A percentile compares a stretch with the other conserved stretches of the same genome.
phyloP scores from a whole-genome alignment of 2,888 invertebrate genomes.

The Mechanitis mazaeus region DNA sequence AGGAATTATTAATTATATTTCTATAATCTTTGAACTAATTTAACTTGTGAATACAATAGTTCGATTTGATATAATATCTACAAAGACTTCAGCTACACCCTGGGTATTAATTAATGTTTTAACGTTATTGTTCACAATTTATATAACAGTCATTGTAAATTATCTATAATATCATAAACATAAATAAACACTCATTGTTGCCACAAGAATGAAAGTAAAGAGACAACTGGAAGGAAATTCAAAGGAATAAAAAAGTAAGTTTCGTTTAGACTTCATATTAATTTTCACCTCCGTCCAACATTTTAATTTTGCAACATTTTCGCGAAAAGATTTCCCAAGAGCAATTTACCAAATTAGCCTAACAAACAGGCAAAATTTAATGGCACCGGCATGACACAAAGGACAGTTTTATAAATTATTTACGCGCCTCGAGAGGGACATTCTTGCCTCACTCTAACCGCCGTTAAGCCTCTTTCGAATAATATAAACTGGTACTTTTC shows the following conservation, averaged over 20 bases:
- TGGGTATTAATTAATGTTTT: too few species aligned
- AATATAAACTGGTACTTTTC: conserved; percentile 17
- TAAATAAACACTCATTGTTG: conserved; percentile 23
- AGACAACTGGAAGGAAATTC: conserved; percentile 17
- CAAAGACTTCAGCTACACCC: too few species aligned
- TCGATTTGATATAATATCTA: too few species aligned
- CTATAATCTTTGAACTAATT: too few species aligned
- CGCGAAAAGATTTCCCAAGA: conserved; percentile 46
- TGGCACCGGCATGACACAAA: conserved; percentile 51
- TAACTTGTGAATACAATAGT: too few species aligned
- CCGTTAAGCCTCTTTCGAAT: conserved; percentile 24
- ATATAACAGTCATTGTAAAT: conserved; percentile 10
- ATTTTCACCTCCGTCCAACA: conserved; percentile 36
- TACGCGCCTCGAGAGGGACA: conserved; percentile 52
- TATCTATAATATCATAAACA: conserved; percentile 13
- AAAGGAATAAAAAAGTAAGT: conserved; percentile 23
- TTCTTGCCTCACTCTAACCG: conserved; percentile 44
- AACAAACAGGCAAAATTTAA: conserved; percentile 63
- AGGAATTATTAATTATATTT: too few species aligned
- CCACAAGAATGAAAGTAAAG: conserved; percentile 15
- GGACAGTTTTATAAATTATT: conserved; percentile 55
- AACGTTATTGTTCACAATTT: not conserved
- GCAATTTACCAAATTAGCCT: conserved; percentile 60
- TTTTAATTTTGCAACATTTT: conserved; percentile 48
- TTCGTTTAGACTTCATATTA: conserved; percentile 36